phyloP scores from a whole-genome alignment of 2,888 invertebrate species.

The Agrotis puta region DNA sequence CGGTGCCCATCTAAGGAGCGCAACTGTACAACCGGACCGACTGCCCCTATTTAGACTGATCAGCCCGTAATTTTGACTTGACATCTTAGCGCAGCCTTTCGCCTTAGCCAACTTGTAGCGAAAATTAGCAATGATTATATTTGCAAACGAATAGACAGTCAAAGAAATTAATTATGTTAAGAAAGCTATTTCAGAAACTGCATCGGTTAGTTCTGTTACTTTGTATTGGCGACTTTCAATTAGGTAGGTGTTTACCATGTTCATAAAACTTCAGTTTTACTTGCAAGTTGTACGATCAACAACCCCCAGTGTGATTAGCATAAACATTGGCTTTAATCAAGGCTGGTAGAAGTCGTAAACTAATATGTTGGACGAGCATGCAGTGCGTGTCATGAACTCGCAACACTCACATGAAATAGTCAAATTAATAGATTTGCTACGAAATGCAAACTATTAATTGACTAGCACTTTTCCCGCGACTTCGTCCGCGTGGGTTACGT shows the following conservation, averaged over 20 bases:
- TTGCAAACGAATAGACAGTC: slow-evolving; percentile 38
- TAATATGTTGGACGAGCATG: slow-evolving; percentile 16
- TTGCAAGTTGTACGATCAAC: slow-evolving; percentile 25
- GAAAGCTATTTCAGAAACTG: slow-evolving; percentile 27
- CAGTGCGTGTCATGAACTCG: background rate
- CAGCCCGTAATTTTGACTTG: slow-evolving; percentile 81
- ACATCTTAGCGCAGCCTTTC: slow-evolving; percentile 72
- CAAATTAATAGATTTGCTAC: background rate
- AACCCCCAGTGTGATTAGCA: slow-evolving; percentile 33
- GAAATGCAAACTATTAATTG: background rate
- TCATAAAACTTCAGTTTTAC: slow-evolving; percentile 50
- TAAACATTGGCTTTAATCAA: slow-evolving; percentile 55
- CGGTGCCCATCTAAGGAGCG: slow-evolving; percentile 86
- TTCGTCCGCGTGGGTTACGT: no score
- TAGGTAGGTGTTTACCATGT: slow-evolving; percentile 16
- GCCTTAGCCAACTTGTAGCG: slow-evolving; percentile 47
- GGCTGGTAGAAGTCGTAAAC: slow-evolving; percentile 32
- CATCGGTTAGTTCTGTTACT: slow-evolving; percentile 16
- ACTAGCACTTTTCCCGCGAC: no score
- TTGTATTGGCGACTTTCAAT: slow-evolving; percentile 30
- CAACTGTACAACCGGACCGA: slow-evolving; percentile 89
- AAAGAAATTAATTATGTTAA: slow-evolving; percentile 32
- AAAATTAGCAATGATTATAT: slow-evolving; percentile 53
- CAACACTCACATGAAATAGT: slow-evolving; percentile 4
- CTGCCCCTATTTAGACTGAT: slow-evolving; percentile 84